Percentiles rank a stretch among this genome's conserved stretches.
Conservation (phyloP, 2,113 vertebrate species). For the Ophiodon elongatus region DNA sequence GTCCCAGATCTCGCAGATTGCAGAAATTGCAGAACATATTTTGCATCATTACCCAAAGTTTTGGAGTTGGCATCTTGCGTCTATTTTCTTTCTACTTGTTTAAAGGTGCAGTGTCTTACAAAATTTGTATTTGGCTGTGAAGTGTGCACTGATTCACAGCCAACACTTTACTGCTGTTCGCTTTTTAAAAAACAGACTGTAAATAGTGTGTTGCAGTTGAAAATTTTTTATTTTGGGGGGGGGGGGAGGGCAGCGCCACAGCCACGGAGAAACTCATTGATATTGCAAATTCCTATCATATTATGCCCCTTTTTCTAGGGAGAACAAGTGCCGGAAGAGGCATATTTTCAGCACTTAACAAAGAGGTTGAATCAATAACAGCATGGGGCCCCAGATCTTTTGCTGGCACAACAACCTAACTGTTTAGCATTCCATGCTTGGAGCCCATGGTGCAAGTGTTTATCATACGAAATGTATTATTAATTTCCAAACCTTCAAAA, state of each 20-base stretch:
- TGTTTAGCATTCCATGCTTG: conserved; percentile 63
- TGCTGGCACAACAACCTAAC: conserved; percentile 30
- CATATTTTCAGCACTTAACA: conserved; percentile 55
- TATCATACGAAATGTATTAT: conserved; percentile 81
- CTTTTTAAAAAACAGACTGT: not conserved
- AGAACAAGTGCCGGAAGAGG: conserved; percentile 45
- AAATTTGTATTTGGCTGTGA: conserved; percentile 1
- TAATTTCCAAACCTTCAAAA: conserved; percentile 81
- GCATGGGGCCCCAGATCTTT: conserved; percentile 71
- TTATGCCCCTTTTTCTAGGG: not conserved
- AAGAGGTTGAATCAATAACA: conserved; percentile 47
- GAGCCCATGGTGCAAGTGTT: conserved; percentile 64
- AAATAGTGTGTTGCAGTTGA: not conserved
- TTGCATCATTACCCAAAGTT: conserved; percentile 52
- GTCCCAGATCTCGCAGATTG: conserved; percentile 68
- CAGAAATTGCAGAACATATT: conserved; percentile 55
- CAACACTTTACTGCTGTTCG: not conserved
- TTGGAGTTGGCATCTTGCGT: conserved; percentile 7
- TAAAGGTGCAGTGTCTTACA: not conserved
- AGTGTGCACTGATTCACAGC: conserved; percentile 3
- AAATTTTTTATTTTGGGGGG: not conserved
- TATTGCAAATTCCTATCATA: conserved; percentile 30
- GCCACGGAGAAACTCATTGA: conserved; percentile 24
- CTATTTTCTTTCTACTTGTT: not conserved
- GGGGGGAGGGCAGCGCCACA: not conserved